Percentiles rank a stretch among this genome's conserved stretches.
These are phyloP conservation scores for Drosophila recens DNA, from an alignment of 2,888 invertebrate species.

Conservation along the genomic window DNA sequence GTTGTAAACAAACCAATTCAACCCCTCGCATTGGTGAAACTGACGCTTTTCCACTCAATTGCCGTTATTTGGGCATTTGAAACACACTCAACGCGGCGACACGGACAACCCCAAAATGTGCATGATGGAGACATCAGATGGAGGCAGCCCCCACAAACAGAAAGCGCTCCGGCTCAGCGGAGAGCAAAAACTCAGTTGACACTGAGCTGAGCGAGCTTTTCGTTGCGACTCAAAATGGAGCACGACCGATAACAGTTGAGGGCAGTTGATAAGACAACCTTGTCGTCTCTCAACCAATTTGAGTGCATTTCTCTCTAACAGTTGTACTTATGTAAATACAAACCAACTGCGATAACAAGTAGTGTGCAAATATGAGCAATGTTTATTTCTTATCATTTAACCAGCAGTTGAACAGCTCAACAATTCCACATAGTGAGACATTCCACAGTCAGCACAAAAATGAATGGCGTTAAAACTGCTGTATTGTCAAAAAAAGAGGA, in stretches of 20 bases:
- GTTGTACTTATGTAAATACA: slow-evolving; percentile 23
- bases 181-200: slow-evolving; percentile 1
- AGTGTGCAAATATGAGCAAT: slow-evolving; percentile 16
- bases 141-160: slow-evolving; percentile 1
- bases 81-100: slow-evolving; percentile 52
- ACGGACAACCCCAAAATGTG: slow-evolving; percentile 67
- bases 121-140: slow-evolving; percentile 20
- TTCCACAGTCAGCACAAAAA: slow-evolving; percentile 39
- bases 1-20: slow-evolving; percentile 82
- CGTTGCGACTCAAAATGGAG: slow-evolving; percentile 44
- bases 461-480: slow-evolving; percentile 38
- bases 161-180: slow-evolving; percentile 51
- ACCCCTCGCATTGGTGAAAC: slow-evolving; percentile 77
- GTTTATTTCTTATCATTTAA: slow-evolving; percentile 17
- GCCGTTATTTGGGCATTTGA: slow-evolving; percentile 71
- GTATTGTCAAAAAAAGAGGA: slow-evolving; percentile 26
- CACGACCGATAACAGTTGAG: slow-evolving; percentile 65
- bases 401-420: background rate
- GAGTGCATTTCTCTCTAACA: slow-evolving; percentile 14
- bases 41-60: slow-evolving; percentile 62
- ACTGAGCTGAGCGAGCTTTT: slow-evolving; percentile 66
- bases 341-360: slow-evolving; percentile 41
- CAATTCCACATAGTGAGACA: background rate
- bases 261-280: slow-evolving; percentile 55
- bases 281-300: slow-evolving; percentile 3